These are phyloP conservation scores for Samia ricini DNA, from an alignment of 1,140 invertebrate species.

Conservation along the genomic window DNA sequence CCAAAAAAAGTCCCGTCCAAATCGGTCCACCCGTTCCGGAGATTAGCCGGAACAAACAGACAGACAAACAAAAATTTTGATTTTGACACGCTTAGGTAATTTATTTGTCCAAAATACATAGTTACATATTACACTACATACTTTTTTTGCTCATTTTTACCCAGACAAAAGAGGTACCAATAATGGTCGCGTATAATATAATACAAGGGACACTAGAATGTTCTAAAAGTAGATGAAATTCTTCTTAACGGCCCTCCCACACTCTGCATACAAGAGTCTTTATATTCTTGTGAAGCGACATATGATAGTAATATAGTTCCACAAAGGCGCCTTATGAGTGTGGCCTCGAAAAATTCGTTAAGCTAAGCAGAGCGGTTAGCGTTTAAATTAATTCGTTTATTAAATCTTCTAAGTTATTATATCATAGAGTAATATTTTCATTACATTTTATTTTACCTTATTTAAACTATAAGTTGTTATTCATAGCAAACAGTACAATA, in stretches of 20 bases:
- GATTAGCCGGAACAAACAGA: too few relatives aligned
- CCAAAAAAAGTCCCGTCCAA: too few relatives aligned
- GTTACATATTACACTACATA: neutral
- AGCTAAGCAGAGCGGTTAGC: neutral
- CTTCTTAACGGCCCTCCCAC: constrained; percentile 7
- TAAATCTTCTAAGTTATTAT: too few relatives aligned
- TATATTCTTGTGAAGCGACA: constrained; percentile 31
- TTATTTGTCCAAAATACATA: neutral
- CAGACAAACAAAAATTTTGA: too few relatives aligned
- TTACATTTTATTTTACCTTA: too few relatives aligned
- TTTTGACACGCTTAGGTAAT: too few relatives aligned
- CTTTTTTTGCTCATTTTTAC: neutral
- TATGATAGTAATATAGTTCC: constrained; percentile 23
- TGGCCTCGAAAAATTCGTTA: constrained; percentile 18
- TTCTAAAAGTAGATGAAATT: constrained; percentile 24
- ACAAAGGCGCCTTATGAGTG: constrained; percentile 15
- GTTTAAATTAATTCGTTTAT: neutral
- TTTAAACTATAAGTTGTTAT: too few relatives aligned
- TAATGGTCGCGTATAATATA: neutral
- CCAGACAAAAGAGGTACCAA: neutral
- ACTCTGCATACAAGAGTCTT: constrained; percentile 14
- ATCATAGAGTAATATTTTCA: too few relatives aligned
- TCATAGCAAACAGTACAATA: too few relatives aligned
- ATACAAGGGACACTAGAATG: constrained; percentile 3
- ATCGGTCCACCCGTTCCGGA: too few relatives aligned